Percentiles rank a stretch among this genome's conserved stretches.
These are phyloP conservation scores for Melanostoma mellinum DNA, from an alignment of 2,888 invertebrate genomes.

Conservation along the genomic window DNA sequence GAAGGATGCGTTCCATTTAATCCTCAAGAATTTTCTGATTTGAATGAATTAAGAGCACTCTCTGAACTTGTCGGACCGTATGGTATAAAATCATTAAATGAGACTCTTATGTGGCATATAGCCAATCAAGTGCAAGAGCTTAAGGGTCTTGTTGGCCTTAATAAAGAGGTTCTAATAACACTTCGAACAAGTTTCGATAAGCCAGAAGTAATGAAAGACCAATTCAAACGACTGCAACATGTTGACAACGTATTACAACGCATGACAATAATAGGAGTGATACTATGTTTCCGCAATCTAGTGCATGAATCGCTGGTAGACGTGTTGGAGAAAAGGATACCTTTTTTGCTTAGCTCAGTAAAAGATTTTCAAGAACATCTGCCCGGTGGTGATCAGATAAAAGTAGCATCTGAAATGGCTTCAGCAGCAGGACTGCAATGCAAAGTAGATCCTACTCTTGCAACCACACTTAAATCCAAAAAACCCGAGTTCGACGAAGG, in stretches of 20 bases:
- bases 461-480: conserved; percentile 93
- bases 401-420: conserved; percentile 98
- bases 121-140: conserved; percentile 98
- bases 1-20: conserved; percentile 97
- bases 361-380: conserved; percentile 96
- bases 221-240: conserved; percentile 93
- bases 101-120: conserved; percentile 99
- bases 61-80: conserved; percentile 99
- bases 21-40: conserved; percentile 98
- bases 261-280: conserved; percentile 99
- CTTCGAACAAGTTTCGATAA: conserved; percentile 98
- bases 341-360: conserved; percentile 97
- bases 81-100: conserved; percentile 98
- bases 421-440: conserved; percentile 97
- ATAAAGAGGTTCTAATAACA: conserved; percentile 95
- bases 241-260: conserved; percentile 97
- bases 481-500: conserved; percentile 94
- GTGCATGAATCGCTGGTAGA: conserved; percentile 97
- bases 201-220: conserved; percentile 98
- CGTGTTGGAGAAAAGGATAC: conserved; percentile 96
- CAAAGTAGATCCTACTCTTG: conserved; percentile 97
- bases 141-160: conserved; percentile 93
- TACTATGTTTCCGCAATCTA: conserved; percentile 96
- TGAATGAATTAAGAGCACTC: conserved; percentile 95
- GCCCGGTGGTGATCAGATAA: conserved; percentile 93